Evolutionary conservation across 2,113 vertebrate species (phyloP).

Genomic region (Cebidichthys violaceus): DNA sequence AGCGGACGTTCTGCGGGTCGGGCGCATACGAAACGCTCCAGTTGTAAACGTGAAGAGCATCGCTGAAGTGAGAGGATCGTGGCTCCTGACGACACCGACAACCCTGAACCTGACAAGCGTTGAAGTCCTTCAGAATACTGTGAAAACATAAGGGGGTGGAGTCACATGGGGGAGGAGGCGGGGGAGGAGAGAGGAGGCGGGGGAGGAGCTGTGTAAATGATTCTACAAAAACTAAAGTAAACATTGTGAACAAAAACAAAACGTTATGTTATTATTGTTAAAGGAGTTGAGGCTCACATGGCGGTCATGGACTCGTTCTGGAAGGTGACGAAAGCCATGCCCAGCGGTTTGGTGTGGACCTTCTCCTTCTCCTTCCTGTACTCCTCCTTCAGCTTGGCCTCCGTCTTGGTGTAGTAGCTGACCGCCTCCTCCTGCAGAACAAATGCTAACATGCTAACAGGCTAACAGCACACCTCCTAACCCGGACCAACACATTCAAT

Average conservation of each 20-base stretch:
- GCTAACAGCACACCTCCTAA: background rate
- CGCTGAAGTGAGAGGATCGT: constrained; percentile 89
- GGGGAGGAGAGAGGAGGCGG: background rate
- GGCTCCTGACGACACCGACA: constrained; percentile 91
- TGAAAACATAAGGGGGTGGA: background rate
- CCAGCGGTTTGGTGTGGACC: constrained; percentile 95
- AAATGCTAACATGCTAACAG: background rate
- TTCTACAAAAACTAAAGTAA: too few relatives aligned
- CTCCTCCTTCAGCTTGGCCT: constrained; percentile 95
- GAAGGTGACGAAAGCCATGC: constrained; percentile 99
- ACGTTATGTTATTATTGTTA: too few relatives aligned
- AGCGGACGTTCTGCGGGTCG: constrained; percentile 97
- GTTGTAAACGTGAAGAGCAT: constrained; percentile 90
- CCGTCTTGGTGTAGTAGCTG: constrained; percentile 93
- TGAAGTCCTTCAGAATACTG: constrained; percentile 98
- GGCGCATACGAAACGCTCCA: constrained; percentile 97
- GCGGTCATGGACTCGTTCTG: constrained; percentile 96
- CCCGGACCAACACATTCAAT: background rate
- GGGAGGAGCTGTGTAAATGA: background rate
- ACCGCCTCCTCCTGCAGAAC: constrained; percentile 92
- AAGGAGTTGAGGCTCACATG: constrained; percentile 84
- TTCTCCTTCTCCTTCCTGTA: constrained; percentile 97
- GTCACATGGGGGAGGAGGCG: background rate
- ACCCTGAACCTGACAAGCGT: constrained; percentile 95
- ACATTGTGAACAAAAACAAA: too few relatives aligned